These are phyloP conservation scores for Mustela lutreola DNA, from an alignment of 2,113 vertebrate species.

Conservation along the genomic window DNA sequence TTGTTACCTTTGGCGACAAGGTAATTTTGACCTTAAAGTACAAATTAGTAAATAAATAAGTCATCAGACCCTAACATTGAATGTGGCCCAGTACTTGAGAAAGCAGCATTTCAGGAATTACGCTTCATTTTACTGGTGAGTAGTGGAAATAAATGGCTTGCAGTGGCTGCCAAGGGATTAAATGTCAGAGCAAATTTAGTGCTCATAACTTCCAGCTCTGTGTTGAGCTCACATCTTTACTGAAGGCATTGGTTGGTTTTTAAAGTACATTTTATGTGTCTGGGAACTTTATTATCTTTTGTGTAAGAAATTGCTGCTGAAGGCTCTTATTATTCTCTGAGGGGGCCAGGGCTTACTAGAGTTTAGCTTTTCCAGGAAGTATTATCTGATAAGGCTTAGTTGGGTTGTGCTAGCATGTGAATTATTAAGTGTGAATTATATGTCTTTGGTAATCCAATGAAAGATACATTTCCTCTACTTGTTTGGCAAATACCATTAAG, in stretches of 20 bases:
- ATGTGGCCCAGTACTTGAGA: not conserved
- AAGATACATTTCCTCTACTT: conserved; percentile 31
- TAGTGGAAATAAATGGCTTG: conserved; percentile 18
- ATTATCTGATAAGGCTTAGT: not conserved
- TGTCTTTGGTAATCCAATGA: conserved; percentile 38
- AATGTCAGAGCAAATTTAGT: conserved; percentile 54
- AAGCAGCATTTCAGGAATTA: conserved; percentile 5
- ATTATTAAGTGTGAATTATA: not conserved
- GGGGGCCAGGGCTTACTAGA: not conserved
- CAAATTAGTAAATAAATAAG: conserved; percentile 34
- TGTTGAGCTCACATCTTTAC: conserved; percentile 53
- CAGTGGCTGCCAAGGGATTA: not conserved
- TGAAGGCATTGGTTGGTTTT: conserved; percentile 32
- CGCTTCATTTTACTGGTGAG: not conserved
- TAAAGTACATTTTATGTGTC: conserved; percentile 59
- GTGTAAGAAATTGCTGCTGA: not conserved
- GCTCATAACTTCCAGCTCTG: conserved; percentile 2
- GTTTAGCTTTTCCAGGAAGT: conserved; percentile 55
- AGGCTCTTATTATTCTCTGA: not conserved
- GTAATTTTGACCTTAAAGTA: conserved; percentile 30
- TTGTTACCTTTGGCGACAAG: conserved; percentile 18
- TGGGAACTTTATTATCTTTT: conserved; percentile 43
- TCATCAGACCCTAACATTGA: not conserved
- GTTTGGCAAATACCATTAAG: conserved; percentile 7
- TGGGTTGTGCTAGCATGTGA: conserved; percentile 38